Evolutionary conservation across 2,797 vertebrate species (phyloP).

Genomic region (Vireo griseus): DNA sequence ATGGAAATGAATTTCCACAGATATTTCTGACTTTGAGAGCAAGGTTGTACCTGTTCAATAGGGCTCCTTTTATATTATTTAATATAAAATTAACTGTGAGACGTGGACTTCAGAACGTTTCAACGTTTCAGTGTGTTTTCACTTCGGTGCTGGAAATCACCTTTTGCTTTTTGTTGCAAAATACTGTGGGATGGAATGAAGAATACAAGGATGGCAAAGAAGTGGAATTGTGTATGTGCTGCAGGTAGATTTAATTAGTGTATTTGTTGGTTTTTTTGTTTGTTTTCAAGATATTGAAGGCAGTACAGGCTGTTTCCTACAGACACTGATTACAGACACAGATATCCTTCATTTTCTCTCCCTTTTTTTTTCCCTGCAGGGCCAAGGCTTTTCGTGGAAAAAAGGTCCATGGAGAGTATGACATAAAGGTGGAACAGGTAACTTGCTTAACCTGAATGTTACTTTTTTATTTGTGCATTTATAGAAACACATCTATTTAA

Average conservation of each 20-base stretch:
- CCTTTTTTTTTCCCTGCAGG: conserved; percentile 73
- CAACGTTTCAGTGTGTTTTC: neutral
- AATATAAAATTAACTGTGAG: neutral
- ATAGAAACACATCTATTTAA: no score
- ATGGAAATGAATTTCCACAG: neutral
- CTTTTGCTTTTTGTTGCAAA: neutral
- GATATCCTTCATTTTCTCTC: neutral
- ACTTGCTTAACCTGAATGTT: neutral
- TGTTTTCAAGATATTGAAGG: neutral
- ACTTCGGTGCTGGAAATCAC: neutral
- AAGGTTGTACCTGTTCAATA: neutral
- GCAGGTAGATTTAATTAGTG: neutral
- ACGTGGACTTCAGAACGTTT: accelerated
- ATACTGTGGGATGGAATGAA: neutral
- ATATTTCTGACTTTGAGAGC: neutral
- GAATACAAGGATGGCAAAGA: neutral
- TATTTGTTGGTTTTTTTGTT: neutral
- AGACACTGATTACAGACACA: neutral
- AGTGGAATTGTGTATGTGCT: neutral
- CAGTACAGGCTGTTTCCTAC: neutral
- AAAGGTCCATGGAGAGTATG: conserved; percentile 91
- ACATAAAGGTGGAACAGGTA: conserved; percentile 97
- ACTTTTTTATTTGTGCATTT: neutral
- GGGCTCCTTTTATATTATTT: neutral
- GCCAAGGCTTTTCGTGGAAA: conserved; percentile 93